Evolutionary conservation across 2,797 vertebrate species (phyloP).

Genomic region (Loriculus beryllinus): DNA sequence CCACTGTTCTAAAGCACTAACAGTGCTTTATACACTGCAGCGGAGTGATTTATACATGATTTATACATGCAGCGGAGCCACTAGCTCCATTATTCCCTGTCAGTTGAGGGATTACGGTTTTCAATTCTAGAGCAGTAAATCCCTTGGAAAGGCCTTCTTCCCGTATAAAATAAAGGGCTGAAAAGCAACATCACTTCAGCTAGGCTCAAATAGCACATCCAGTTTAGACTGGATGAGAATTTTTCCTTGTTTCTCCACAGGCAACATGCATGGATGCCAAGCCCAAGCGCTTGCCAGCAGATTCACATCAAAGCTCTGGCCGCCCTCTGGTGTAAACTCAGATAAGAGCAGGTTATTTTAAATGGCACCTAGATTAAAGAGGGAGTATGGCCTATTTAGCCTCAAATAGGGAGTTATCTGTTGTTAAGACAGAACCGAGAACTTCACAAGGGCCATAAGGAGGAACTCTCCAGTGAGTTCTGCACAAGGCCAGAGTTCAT

Average conservation of each 20-base stretch:
- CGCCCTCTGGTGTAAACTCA: neutral
- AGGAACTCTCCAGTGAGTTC: neutral
- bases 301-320: rapidly evolving
- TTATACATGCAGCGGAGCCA: neutral
- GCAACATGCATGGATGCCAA: rapidly evolving
- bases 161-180: neutral
- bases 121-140: neutral
- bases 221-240: neutral
- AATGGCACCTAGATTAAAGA: rapidly evolving
- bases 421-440: neutral
- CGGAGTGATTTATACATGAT: too few relatives aligned
- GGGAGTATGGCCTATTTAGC: rapidly evolving
- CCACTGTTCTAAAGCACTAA: neutral
- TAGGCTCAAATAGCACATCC: neutral
- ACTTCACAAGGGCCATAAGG: rapidly evolving
- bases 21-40: too few relatives aligned
- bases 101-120: neutral
- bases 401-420: neutral
- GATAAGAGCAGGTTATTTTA: neutral
- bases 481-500: too few relatives aligned
- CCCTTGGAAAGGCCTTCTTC: neutral
- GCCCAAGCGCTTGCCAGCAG: rapidly evolving
- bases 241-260: neutral
- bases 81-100: neutral
- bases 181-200: neutral